A percentile compares a stretch with the other conserved stretches of the same genome.
Evolutionary conservation across 2,888 invertebrate species (phyloP).

Genomic region (Diabrotica balteata): DNA sequence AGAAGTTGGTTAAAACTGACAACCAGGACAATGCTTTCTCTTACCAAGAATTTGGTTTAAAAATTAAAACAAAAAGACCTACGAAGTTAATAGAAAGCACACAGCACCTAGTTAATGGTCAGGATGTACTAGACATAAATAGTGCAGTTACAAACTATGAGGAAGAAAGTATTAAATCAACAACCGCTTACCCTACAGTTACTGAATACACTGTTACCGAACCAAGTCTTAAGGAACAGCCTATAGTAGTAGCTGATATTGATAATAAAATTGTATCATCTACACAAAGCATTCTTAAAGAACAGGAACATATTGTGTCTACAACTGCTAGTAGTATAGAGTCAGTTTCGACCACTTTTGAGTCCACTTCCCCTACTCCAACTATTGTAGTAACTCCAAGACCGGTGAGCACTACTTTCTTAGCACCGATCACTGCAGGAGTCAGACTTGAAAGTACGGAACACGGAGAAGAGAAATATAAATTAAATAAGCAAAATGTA

Average conservation of each 20-base stretch:
- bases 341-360: constrained; percentile 37
- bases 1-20: constrained; percentile 7
- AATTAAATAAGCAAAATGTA: constrained; percentile 57
- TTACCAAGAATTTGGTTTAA: constrained; percentile 54
- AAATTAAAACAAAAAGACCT: constrained; percentile 52
- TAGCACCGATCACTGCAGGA: constrained; percentile 69
- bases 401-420: constrained; percentile 65
- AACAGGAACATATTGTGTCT: constrained; percentile 31
- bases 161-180: constrained; percentile 12
- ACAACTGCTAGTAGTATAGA: constrained; percentile 48
- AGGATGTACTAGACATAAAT: constrained; percentile 72
- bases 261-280: constrained; percentile 46
- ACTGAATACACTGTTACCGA: constrained; percentile 36
- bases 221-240: constrained; percentile 49
- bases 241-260: constrained; percentile 58
- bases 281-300: constrained; percentile 42
- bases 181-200: constrained; percentile 26
- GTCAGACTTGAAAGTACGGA: constrained; percentile 63
- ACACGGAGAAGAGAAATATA: constrained; percentile 29
- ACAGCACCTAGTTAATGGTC: constrained; percentile 68
- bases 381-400: constrained; percentile 65
- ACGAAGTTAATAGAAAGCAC: constrained; percentile 66
- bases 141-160: constrained; percentile 52
- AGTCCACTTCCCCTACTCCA: constrained; percentile 37
- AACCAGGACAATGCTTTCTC: constrained; percentile 1